Evolutionary conservation across 2,888 invertebrate genomes (phyloP), one percentile per base, ranked within the genome.

Genomic region (Pheosia tremula): DNA sequence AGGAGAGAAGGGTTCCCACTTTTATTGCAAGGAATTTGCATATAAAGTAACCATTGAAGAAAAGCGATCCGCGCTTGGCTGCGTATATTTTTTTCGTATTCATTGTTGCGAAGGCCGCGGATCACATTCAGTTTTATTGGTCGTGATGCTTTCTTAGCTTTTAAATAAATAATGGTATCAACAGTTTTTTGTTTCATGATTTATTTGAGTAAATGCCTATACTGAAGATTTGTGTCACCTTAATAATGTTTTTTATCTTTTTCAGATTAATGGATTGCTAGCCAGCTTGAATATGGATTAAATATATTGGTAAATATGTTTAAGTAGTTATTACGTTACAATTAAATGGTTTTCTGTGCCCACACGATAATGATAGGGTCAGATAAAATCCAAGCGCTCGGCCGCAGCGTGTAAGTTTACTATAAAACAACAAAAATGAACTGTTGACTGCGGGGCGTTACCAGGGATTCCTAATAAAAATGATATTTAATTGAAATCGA

Each of bases 11-110:
- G 93, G 93, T 93, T 91, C 90, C 87, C 80, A 79, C 69, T 93
- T 93, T 93, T 93, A 93, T 92, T 87, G 86, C 92, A 81, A 85
- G 82, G 87, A 89, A 93, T 93, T 93, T 93, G 90, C 93, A 93
- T 93, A 92, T 93, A 93, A 93, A 93, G 93, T 93, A 93, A 93
- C 92, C 93, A 92, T 93, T 91, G 90, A 93, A 93, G 93, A 90
- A 92, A 93, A 91, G 89, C 90, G 92, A 93, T 93, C 93, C 88
- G 86, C 85, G 87, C 85, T 89, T 82, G 85, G 84, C 84, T 86
- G 74, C 81, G 80, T 83, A 86, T 85, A 76, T 77, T 89, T 88
- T 84, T 91, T 91, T 89, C 86, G 87, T 89, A 91, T 92, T 93
- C 91, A 92, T 93, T 91, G 93, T 92, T 88, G 81, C 82, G 86